phyloP scores from a whole-genome alignment of 2,888 invertebrate species.

The Mayetiola destructor region DNA sequence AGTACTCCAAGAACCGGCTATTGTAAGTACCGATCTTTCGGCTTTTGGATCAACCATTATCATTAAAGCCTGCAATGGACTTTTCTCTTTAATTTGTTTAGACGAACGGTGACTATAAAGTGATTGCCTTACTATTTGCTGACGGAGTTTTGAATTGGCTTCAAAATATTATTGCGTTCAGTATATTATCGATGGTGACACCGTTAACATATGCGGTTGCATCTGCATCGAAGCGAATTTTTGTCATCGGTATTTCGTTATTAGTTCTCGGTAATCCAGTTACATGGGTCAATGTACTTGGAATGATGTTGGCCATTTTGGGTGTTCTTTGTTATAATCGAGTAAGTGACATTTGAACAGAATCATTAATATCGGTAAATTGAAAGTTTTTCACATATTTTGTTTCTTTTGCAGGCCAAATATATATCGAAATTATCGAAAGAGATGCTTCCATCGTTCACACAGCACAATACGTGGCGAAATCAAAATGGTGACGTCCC shows the following conservation, averaged over 20 bases:
- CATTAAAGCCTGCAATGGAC: neutral
- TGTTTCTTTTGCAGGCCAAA: conserved; percentile 1
- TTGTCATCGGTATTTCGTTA: conserved; percentile 78
- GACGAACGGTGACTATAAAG: conserved; percentile 40
- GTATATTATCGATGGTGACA: conserved; percentile 78
- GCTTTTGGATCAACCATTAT: neutral
- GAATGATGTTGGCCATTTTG: conserved; percentile 78
- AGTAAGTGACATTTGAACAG: conserved; percentile 40
- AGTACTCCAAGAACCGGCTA: conserved; percentile 45
- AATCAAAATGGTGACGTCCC: neutral
- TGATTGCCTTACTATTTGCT: conserved; percentile 46
- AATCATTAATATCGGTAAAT: too few species aligned
- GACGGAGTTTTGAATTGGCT: conserved; percentile 87
- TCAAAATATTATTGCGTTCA: conserved; percentile 91
- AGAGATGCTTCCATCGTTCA: neutral
- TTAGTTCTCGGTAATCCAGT: conserved; percentile 83
- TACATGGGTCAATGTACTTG: conserved; percentile 67
- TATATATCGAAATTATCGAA: neutral
- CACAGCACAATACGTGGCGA: neutral
- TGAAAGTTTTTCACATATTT: neutral
- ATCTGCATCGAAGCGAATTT: conserved; percentile 85
- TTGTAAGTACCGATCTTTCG: conserved; percentile 38
- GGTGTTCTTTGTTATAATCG: conserved; percentile 88
- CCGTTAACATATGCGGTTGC: conserved; percentile 92
- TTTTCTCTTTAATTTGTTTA: conserved; percentile 21